Base-by-base conservation (phyloP, 2,888 invertebrate species). In the Harmothoe impar region DNA sequence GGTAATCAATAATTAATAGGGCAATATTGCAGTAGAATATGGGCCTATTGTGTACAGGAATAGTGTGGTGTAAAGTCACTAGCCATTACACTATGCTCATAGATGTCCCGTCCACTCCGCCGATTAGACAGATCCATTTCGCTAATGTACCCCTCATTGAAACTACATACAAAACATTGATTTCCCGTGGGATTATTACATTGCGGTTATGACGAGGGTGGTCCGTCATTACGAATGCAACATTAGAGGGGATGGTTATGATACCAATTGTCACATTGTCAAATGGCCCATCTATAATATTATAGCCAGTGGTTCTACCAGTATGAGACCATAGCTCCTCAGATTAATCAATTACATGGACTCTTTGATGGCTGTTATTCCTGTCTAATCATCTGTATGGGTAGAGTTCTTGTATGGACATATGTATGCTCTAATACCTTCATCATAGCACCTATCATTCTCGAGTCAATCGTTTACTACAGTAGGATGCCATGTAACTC, bases 101-200 rank as follows among this genome's bases (percentile, higher is more conserved):
- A 43, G 43, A 62, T 62, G 62, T 5, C 3, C 23, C 15, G 62
- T 62, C 62, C 62, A 62, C 20, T 62, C 62, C n/a, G 62, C 62
- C 20, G 62, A 62, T 62, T 62, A 62, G 62, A n/a, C n/a, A n/a
- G 20, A n/a, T 62, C 62, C 62, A 62, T 62, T 62, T 62, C 62
- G n/a, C 62, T 62, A n/a, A 62, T 62, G 62, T 62, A 20, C n/a
- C 62, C n/a, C 23, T 20, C 20, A 62, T 20, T 12, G 62, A n/a
- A 62, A 20, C 15, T 62, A 15, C 62, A 62, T 20, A 62, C 62
- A 62, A 62, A 62, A 62, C 62, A 62, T 62, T 62, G 62, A 62
- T 20, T 62, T 62, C 62, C 62, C 62, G 1, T 62, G 62, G 62
- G 23, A 62, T 20, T n/a, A 43, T 43, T 43, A 43, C 43, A 10